These are phyloP conservation scores for Dryocosmus kuriphilus DNA, from an alignment of 2,888 invertebrate species.

Conservation along the genomic window DNA sequence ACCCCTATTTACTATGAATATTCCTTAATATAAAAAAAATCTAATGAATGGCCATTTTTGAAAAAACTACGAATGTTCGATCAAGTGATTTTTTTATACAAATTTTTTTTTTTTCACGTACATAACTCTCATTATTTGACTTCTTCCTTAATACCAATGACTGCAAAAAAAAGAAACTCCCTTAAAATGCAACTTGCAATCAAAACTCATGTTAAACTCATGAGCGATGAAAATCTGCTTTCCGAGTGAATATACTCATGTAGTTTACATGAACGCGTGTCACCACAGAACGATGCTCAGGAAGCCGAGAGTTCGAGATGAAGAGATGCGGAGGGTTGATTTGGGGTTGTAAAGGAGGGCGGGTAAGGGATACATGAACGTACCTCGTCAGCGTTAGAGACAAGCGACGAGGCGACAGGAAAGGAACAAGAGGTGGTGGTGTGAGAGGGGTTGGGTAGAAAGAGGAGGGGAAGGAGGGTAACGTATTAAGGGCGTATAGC, in stretches of 20 bases:
- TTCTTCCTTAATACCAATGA: no score
- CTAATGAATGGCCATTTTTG: no score
- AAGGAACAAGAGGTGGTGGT: constrained; percentile 43
- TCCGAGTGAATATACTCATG: constrained; percentile 40
- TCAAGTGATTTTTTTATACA: no score
- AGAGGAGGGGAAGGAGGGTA: constrained; percentile 27
- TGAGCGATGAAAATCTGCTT: constrained; percentile 12
- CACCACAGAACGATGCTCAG: constrained; percentile 59
- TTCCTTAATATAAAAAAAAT: no score
- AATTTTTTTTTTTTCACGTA: no score
- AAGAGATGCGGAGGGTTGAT: constrained; percentile 35
- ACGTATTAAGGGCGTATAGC: constrained; percentile 54
- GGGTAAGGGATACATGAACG: constrained; percentile 41
- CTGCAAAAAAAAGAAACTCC: no score
- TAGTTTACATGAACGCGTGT: constrained; percentile 69
- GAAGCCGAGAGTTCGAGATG: constrained; percentile 55
- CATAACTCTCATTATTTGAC: no score
- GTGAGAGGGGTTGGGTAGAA: no score
- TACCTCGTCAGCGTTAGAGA: constrained; percentile 48
- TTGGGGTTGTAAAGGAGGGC: constrained; percentile 20
- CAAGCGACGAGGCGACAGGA: constrained; percentile 51
- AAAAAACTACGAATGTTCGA: no score
- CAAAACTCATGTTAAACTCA: background rate
- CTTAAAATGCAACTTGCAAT: background rate
- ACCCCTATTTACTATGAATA: no score